phyloP scores from a whole-genome alignment of 2,797 vertebrate genomes.

The Danio aesculapii region DNA sequence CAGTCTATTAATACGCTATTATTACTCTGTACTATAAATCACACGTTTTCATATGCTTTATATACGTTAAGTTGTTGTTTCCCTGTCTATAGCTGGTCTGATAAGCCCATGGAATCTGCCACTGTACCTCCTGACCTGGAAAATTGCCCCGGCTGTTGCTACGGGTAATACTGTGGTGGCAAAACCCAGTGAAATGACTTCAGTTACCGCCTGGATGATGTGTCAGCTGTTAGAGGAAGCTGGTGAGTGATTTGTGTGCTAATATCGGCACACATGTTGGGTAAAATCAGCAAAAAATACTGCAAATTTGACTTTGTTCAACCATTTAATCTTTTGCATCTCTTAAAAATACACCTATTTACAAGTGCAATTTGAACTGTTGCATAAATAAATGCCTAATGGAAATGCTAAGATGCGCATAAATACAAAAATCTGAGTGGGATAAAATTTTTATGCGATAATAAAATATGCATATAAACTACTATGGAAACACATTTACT shows the following conservation, averaged over 20 bases:
- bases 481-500: too few species aligned
- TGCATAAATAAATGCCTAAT: too few species aligned
- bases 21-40: not conserved
- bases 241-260: conserved; percentile 75
- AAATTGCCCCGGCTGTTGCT: conserved; percentile 93
- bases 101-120: conserved; percentile 98
- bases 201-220: conserved; percentile 97
- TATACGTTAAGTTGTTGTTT: conserved; percentile 14
- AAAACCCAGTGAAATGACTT: conserved; percentile 98
- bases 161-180: conserved; percentile 94
- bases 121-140: conserved; percentile 96
- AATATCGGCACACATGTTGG: too few species aligned
- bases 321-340: too few species aligned
- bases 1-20: not conserved
- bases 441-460: too few species aligned
- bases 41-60: not conserved
- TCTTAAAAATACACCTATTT: too few species aligned
- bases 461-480: too few species aligned
- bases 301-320: too few species aligned
- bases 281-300: too few species aligned
- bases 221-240: conserved; percentile 90
- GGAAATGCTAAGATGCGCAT: too few species aligned
- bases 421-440: too few species aligned
- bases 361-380: too few species aligned
- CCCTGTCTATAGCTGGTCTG: conserved; percentile 84